Base-by-base conservation (phyloP, 2,113 vertebrate species). In the Verasper variegatus region DNA sequence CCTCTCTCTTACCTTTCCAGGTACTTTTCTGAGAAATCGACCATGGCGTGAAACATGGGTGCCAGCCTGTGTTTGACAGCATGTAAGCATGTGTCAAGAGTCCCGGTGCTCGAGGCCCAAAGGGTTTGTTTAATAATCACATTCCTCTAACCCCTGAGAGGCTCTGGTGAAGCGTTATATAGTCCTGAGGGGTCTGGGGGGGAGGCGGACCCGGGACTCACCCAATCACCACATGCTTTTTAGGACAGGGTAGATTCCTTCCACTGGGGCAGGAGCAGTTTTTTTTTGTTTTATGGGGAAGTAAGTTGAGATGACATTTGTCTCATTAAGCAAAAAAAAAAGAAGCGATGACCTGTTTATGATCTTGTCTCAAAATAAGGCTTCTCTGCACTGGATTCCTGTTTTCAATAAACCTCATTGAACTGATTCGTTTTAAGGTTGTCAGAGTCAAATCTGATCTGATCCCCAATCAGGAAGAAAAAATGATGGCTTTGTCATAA, bases 21-120 rank as follows among this genome's bases (percentile, higher is more conserved):
- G 93, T 96, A 96, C 90, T 92, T 95, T 80, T 96, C 96, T 0
- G 96, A 96, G n/a, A 97, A 95, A 90, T 96, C 95, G 72, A 96
- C 95, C 95, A 96, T 95, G 8, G 87, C 55, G 80, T 82, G 93
- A 86, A 88, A 90, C 95, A 95, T 95, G n/a, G 27, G 82, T 82
- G 83, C 76, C 65, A 49, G 87, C 75, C 63, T 71, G 86, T 78
- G 51, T 59, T 47, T 61, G 77, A 80, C 85, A 76, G 89, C 90
- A 89, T 90, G 74, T 83, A 90, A 86, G 80, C 75, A 42, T 60
- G 81, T 78, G 87, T 85, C 77, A 80, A 51, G 77, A 72, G 68
- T 61, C 68, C 74, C 51, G 26, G 65, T 26, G 80, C 86, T 87
- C 72, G 23, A 76, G 80, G 84, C 78, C 80, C 64, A 66, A 51